Conservation (phyloP, 2,113 vertebrate species). For the Sphaerodactylus townsendi region DNA sequence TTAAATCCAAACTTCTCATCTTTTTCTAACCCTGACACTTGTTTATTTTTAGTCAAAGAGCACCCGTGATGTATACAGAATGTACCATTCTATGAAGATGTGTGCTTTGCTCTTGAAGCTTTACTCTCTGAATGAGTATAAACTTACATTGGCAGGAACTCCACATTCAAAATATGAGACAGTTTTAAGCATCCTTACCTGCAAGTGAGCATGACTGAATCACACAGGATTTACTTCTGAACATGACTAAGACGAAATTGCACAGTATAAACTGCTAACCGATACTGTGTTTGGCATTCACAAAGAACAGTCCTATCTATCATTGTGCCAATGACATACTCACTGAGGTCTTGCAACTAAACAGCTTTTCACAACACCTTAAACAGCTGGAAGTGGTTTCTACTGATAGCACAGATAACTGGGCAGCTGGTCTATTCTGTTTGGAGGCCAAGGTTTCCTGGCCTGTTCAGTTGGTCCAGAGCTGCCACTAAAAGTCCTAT, state of each 20-base stretch:
- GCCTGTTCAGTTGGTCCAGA: neutral
- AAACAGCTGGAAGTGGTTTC: neutral
- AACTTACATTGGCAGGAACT: neutral
- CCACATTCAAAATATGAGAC: neutral
- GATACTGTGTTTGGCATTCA: too few species aligned
- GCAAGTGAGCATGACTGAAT: neutral
- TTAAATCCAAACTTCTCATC: too few species aligned
- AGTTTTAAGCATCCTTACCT: neutral
- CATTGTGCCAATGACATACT: too few species aligned
- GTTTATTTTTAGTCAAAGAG: slow-evolving; percentile 20
- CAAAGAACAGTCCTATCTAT: too few species aligned
- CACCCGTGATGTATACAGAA: neutral
- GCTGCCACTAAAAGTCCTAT: too few species aligned
- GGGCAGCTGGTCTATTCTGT: neutral
- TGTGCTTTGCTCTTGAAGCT: neutral
- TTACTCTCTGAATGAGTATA: neutral
- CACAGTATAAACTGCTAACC: too few species aligned
- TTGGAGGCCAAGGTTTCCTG: neutral
- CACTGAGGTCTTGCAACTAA: neutral
- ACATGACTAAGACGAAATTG: neutral
- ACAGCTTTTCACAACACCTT: neutral
- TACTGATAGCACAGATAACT: neutral
- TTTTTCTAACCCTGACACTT: too few species aligned
- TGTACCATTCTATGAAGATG: neutral
- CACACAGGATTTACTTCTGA: neutral